Conservation (phyloP, 2,888 invertebrate species). For the Sinohyriopsis cumingii region DNA sequence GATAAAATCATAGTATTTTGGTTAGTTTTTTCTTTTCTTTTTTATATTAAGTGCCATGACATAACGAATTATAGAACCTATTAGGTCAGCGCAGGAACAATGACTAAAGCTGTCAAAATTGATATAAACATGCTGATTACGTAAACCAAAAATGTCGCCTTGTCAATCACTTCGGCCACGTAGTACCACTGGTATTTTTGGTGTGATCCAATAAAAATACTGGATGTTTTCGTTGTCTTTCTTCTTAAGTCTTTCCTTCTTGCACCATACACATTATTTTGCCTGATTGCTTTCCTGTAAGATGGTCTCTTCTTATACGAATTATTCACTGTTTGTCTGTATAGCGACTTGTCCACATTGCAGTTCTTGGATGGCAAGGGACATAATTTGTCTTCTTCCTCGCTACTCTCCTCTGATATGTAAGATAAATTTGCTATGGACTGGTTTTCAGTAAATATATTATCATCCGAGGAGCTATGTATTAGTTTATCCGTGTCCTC, state of each 20-base stretch:
- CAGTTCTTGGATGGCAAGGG: conserved; percentile 1
- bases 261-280: background rate
- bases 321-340: background rate
- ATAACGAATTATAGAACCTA: no score
- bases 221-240: conserved; percentile 1
- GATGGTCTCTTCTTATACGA: conserved; percentile 22
- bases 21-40: no score
- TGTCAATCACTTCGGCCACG: conserved; percentile 63
- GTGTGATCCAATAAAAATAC: conserved; percentile 17
- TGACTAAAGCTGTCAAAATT: conserved; percentile 55
- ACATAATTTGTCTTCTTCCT: conserved; percentile 1
- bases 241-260: background rate
- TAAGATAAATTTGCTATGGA: conserved; percentile 1
- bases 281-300: conserved; percentile 27
- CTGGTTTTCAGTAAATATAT: no score
- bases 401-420: conserved; percentile 1
- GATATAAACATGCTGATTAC: conserved; percentile 54
- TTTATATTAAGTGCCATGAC: no score
- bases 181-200: conserved; percentile 61
- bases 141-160: conserved; percentile 59
- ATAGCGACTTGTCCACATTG: conserved; percentile 5
- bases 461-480: no score
- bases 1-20: no score
- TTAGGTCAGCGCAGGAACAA: conserved; percentile 22
- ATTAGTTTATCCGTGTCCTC: no score